Conservation (phyloP, 2,888 invertebrate species). For the Yponomeuta plumbellus region DNA sequence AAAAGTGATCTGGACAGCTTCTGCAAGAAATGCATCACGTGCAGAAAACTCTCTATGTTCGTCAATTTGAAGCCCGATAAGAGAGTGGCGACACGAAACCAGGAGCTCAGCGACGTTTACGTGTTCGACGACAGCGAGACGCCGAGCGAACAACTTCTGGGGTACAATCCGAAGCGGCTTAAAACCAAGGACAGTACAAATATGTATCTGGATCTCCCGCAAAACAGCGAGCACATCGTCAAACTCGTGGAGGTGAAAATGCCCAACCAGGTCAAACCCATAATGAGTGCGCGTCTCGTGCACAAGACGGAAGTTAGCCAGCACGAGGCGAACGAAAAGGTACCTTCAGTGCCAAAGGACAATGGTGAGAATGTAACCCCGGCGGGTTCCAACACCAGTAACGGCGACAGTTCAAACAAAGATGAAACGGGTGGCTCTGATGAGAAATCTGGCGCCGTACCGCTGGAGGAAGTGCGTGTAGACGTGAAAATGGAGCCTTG, state of each 20-base stretch:
- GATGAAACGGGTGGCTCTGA: background rate
- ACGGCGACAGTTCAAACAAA: background rate
- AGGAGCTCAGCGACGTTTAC: slow-evolving; percentile 18
- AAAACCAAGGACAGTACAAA: slow-evolving; percentile 2
- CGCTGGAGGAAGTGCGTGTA: no score
- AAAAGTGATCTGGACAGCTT: background rate
- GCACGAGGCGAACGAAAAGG: background rate
- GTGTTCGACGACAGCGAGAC: slow-evolving; percentile 20
- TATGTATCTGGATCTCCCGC: slow-evolving; percentile 14
- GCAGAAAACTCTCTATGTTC: background rate
- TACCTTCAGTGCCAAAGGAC: background rate
- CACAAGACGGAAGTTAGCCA: slow-evolving; percentile 72
- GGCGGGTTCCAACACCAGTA: background rate
- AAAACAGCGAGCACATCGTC: slow-evolving; percentile 14
- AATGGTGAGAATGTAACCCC: background rate
- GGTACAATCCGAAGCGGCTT: slow-evolving; percentile 5
- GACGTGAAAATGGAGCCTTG: background rate
- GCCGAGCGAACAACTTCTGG: background rate
- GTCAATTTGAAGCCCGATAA: background rate
- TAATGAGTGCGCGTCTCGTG: slow-evolving; percentile 79
- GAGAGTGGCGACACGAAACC: background rate
- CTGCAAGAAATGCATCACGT: slow-evolving; percentile 3
- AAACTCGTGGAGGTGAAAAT: slow-evolving; percentile 13
- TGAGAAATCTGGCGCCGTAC: background rate
- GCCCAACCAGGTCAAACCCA: slow-evolving; percentile 21